Evolutionary conservation across 1,140 invertebrate species (phyloP), one percentile per base, ranked within the genome.

Genomic region (Saxidomus purpurata): DNA sequence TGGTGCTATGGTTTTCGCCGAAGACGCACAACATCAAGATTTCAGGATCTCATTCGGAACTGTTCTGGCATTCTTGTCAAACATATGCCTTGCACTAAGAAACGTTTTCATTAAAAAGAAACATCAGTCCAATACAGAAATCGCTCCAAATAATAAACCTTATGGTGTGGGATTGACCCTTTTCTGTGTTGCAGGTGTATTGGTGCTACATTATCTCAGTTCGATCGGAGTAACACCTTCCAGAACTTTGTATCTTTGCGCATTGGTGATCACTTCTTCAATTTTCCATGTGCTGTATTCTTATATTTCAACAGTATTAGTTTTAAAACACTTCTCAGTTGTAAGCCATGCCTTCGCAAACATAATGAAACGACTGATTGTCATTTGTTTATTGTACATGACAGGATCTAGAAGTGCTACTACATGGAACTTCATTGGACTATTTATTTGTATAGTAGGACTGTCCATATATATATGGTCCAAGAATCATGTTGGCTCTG

Each of bases 261-360:
- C 8, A 28, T n/a, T 63, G 8, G 19, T 28, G 8, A 63, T 63
- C 1, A n/a, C 19, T 11, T 63, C 59, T 28, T 63, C 59, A n/a
- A 9, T 63, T 9, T 63, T 63, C 25, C 59, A 79, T 52, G 76
- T 52, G 22, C 19, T 13, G n/a, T 79, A 79, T 19, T 52, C 43
- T 17, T 79, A 79, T 19, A 79, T 79, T 40, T 79, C 76, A 4
- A 79, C 76, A 15, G 43, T 49, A 17, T 4, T 52, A 25, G 76
- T 79, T 4, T 31, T 79, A 4, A 28, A 79, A 49, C 28, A 49
- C 2, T 79, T 49, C 22, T 79, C 76, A 11, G 47, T 79, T 25
- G 47, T 79, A 1, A 38, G 47, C 6, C 76, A 79, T 79, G 76
- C 76, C 4, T 47, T 79, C 28, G 47, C 17, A 25, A 79, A 79